Conservation (phyloP, 2,888 invertebrate species). For the Celastrina argiolus region DNA sequence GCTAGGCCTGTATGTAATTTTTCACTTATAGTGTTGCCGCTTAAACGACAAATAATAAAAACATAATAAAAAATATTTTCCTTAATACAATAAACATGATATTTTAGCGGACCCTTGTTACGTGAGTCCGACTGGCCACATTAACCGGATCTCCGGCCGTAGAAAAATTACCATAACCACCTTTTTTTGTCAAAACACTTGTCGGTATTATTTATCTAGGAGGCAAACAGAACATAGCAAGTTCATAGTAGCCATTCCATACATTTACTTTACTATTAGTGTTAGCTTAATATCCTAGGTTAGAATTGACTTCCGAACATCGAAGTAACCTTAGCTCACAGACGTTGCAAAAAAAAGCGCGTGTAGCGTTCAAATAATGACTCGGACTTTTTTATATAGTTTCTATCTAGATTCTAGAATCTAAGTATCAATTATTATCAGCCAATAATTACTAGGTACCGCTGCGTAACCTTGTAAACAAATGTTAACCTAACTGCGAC, state of each 20-base stretch:
- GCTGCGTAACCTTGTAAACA: not conserved
- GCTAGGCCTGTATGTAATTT: no score
- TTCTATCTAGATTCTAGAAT: not conserved
- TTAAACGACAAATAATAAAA: no score
- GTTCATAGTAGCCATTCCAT: not conserved
- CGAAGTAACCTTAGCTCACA: not conserved
- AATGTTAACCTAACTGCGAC: no score
- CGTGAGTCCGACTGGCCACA: no score
- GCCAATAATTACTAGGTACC: not conserved
- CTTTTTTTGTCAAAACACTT: no score
- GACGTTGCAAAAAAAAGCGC: slow-evolving; percentile 9
- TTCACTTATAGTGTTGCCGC: no score
- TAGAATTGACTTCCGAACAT: not conserved
- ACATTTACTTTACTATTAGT: not conserved
- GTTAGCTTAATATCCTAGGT: not conserved
- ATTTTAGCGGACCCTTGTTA: no score
- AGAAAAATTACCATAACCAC: no score
- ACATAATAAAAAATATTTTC: no score
- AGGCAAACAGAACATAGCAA: not conserved
- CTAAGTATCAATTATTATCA: not conserved
- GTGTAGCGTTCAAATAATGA: not conserved
- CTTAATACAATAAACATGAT: no score
- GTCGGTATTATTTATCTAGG: no score
- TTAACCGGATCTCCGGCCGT: no score
- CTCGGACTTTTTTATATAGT: not conserved